These are phyloP conservation scores for Stenolophus ochropezus DNA, from an alignment of 2,888 invertebrate genomes.

Conservation along the genomic window DNA sequence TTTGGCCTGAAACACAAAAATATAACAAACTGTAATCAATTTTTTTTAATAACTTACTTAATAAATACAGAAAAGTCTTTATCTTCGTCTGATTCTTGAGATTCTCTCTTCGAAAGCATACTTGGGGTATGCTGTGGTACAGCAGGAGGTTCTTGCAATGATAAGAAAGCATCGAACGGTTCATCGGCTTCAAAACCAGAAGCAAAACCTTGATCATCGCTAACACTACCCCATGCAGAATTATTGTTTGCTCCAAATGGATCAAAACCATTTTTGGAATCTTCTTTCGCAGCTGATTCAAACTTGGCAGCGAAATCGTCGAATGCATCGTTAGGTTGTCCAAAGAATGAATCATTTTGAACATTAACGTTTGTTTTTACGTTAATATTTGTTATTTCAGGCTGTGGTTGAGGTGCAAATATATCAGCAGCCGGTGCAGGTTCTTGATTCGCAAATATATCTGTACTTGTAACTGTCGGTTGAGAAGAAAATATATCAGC, in stretches of 20 bases:
- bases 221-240: conserved; percentile 69
- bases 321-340: conserved; percentile 78
- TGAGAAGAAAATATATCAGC: conserved; percentile 6
- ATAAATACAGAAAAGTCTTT: conserved; percentile 89
- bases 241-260: conserved; percentile 72
- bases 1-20: conserved; percentile 74
- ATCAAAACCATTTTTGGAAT: conserved; percentile 74
- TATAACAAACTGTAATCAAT: neutral
- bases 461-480: neutral
- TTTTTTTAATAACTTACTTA: conserved; percentile 73
- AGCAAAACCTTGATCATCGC: conserved; percentile 68
- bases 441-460: conserved; percentile 18
- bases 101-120: conserved; percentile 77
- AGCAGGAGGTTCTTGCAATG: conserved; percentile 84
- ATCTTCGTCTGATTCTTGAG: conserved; percentile 86
- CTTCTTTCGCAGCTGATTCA: conserved; percentile 80
- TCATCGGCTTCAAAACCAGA: conserved; percentile 82
- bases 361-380: conserved; percentile 6
- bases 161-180: conserved; percentile 87
- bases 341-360: conserved; percentile 58
- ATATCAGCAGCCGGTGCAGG: neutral
- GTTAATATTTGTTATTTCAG: conserved; percentile 20
- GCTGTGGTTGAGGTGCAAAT: conserved; percentile 15
- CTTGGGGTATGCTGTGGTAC: conserved; percentile 82
- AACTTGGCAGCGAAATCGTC: conserved; percentile 94